Percentiles rank a stretch among this genome's conserved stretches.
Evolutionary conservation across 1,140 invertebrate species (phyloP).

Genomic region (Tribolium castaneum): DNA sequence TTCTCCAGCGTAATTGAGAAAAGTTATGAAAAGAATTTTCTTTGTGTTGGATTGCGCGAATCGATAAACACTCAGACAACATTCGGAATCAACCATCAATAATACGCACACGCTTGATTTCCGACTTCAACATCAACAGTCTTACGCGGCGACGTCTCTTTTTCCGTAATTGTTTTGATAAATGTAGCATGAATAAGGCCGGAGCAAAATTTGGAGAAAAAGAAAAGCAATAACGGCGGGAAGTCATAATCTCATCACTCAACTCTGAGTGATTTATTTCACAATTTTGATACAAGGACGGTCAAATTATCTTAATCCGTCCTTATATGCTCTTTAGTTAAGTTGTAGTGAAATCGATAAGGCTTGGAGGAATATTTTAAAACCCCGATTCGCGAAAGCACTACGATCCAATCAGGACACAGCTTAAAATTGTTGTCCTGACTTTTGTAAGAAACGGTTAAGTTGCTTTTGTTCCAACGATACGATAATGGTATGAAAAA

Average conservation of each 20-base stretch:
- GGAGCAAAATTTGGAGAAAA: background rate
- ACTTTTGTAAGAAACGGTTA: background rate
- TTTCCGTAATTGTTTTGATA: conserved; percentile 5
- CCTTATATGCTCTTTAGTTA: background rate
- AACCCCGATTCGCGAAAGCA: background rate
- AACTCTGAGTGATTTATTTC: background rate
- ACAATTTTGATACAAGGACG: background rate
- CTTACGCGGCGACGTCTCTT: background rate
- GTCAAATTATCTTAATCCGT: background rate
- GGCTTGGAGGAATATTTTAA: background rate
- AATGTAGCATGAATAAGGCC: background rate
- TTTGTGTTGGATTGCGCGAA: background rate
- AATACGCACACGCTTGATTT: background rate
- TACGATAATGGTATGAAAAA: conserved; percentile 6
- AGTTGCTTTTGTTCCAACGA: background rate
- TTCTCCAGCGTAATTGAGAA: background rate
- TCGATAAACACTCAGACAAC: background rate
- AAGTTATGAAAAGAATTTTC: background rate
- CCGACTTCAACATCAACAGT: conserved; percentile 1
- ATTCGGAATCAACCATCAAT: background rate
- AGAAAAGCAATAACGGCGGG: background rate
- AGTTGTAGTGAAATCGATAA: background rate
- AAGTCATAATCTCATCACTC: background rate
- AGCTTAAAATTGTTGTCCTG: background rate
- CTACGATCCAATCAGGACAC: background rate